These are phyloP conservation scores for Dioctria rufipes DNA, from an alignment of 2,888 invertebrate genomes.

Conservation along the genomic window DNA sequence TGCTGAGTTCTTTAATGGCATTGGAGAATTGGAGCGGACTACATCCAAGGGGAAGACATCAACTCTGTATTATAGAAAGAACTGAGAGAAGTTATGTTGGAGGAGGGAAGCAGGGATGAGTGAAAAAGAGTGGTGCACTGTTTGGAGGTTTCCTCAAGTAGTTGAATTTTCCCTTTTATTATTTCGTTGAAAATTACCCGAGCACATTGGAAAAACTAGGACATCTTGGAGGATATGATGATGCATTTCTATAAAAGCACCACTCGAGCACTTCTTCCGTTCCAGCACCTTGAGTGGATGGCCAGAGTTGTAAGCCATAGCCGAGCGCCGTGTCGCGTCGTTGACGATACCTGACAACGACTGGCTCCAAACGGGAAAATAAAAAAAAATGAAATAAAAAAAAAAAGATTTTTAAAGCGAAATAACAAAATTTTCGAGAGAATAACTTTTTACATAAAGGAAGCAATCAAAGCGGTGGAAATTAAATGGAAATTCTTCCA, in stretches of 20 bases:
- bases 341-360: neutral
- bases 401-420: slow-evolving; percentile 9
- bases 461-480: slow-evolving; percentile 58
- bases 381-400: too few species aligned
- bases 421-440: slow-evolving; percentile 50
- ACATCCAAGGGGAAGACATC: slow-evolving; percentile 13
- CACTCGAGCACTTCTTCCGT: slow-evolving; percentile 26
- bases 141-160: slow-evolving; percentile 41
- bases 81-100: slow-evolving; percentile 9
- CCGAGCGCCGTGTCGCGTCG: too few species aligned
- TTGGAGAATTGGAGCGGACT: slow-evolving; percentile 16
- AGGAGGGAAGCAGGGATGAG: neutral
- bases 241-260: slow-evolving; percentile 43
- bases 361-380: neutral
- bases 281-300: slow-evolving; percentile 30
- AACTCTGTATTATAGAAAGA: neutral
- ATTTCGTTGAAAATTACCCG: slow-evolving; percentile 31
- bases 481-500: slow-evolving; percentile 58
- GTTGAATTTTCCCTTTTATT: slow-evolving; percentile 36
- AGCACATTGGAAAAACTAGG: slow-evolving; percentile 42
- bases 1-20: neutral
- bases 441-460: slow-evolving; percentile 55
- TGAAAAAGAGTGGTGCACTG: slow-evolving; percentile 8
- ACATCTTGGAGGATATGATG: slow-evolving; percentile 36
- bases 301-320: neutral